Evolutionary conservation across 2,797 vertebrate species (phyloP), one percentile per base, ranked within the genome.

Genomic region (Parauchenoglanis ngamensis): DNA sequence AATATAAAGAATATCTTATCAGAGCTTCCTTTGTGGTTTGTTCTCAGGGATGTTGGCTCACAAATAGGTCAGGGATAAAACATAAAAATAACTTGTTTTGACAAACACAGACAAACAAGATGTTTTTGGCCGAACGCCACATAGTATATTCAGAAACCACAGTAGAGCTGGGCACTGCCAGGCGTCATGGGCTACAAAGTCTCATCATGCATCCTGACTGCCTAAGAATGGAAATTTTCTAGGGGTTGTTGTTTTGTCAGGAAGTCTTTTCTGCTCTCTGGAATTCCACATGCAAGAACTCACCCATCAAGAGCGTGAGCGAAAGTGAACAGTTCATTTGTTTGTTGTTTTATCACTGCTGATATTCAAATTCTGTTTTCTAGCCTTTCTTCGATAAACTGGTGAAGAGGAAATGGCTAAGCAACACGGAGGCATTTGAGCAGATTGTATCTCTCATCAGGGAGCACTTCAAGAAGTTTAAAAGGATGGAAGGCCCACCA

Each of bases 321-420:
- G 88, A 83, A 83, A 83, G 63, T 83, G 84, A 83, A 80, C 82
- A 87, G 81, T 88, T 52, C 17, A 21, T 79, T 85, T 40, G 17
- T 44, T 65, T n/a, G 28, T 89, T 19, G 83, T 25, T 85, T 52
- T 88, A n/a, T 73, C 44, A 83, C 35, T 44, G 25, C 63, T 86
- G 61, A 89, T 88, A 25, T 2, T 35, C 25, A 19, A 57, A 61
- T 87, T 86, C 31, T 87, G 15, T 86, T 70, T 89, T 56, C 0
- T 7, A 98, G 97, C 96, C 96, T 0, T 94, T 95, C 90, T 98
- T 97, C 25, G 95, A 95, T 87, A 97, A 97, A 21, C 94, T 99
- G 92, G 97, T 98, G 94, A 97, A 97, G 92, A 94, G 96, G 89
- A 97, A 96, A 90, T 98, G 97, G 98, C 91, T 98, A 88, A 96